Base-by-base conservation (phyloP, 2,888 invertebrate species). In the Silvanus unidentatus region DNA sequence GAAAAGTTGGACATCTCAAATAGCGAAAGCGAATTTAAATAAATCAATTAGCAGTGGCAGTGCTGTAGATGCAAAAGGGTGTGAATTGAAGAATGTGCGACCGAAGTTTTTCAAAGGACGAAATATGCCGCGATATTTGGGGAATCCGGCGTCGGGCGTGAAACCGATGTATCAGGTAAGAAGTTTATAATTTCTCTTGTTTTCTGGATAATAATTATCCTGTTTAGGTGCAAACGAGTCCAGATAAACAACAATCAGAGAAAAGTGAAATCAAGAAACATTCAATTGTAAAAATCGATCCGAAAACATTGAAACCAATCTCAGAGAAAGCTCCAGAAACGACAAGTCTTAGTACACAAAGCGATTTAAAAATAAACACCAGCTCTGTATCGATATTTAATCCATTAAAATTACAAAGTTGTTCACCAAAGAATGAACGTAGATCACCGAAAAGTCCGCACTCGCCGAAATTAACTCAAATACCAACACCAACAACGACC, bases 1-100 rank as follows among this genome's bases (percentile, higher is more conserved):
- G 0, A 79, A 77, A 58, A 74, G 75, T 11, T 80, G 80, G 80
- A 80, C 80, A 62, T 79, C 79, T 2, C 78, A 77, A 35, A 68
- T 79, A 29, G 73, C 78, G 1, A 72, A 76, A 48, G 73, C 75
- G 40, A 72, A 73, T 54, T 64, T 69, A 30, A 68, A 37, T 16
- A 37, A 37, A 16, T 5, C 37, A 12, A 32, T 32, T 41, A 45
- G 37, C 15, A 41, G 41, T 14, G n/a, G n/a, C n/a, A 42, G 32
- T 32, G 32, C 32, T 3, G n/a, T n/a, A n/a, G n/a, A n/a, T n/a
- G 35, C 35, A n/a, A 9, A 8, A n/a, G n/a, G 5, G 39, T 6
- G 54, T 1, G 68, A 68, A 44, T 50, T 63, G 52, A 68, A 68
- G 46, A 69, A 63, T 43, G 59, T 64, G 6, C 51, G 65, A 49